These are phyloP conservation scores for Eristalis pertinax DNA, from an alignment of 2,888 invertebrate species.

Conservation along the genomic window DNA sequence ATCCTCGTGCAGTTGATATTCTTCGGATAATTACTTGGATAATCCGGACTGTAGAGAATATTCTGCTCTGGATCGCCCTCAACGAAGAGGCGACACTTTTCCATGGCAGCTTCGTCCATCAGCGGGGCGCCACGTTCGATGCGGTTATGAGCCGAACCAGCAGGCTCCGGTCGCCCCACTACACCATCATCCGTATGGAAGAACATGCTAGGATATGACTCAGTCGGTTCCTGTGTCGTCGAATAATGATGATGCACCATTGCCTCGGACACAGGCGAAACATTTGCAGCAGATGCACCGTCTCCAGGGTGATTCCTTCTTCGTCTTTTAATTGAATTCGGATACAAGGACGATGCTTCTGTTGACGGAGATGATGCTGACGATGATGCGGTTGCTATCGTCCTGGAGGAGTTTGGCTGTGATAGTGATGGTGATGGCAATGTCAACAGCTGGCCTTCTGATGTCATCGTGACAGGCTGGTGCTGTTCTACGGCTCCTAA, in stretches of 20 bases:
- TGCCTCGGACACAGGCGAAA: constrained; percentile 49
- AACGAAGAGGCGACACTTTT: constrained; percentile 84
- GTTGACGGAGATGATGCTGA: constrained; percentile 15
- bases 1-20: constrained; percentile 86
- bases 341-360: constrained; percentile 27
- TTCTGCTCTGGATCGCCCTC: constrained; percentile 83
- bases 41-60: constrained; percentile 88
- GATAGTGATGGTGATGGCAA: constrained; percentile 58
- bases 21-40: constrained; percentile 86
- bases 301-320: constrained; percentile 17
- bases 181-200: constrained; percentile 59
- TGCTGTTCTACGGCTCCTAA: constrained; percentile 34
- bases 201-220: constrained; percentile 67
- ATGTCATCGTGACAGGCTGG: constrained; percentile 36
- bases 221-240: constrained; percentile 42
- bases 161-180: constrained; percentile 14
- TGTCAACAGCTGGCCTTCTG: constrained; percentile 48
- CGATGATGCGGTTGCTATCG: constrained; percentile 45
- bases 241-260: constrained; percentile 72
- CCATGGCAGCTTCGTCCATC: constrained; percentile 74
- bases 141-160: constrained; percentile 60
- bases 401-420: constrained; percentile 4
- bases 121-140: constrained; percentile 73
- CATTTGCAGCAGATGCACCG: constrained; percentile 32
- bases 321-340: constrained; percentile 49